Conservation (phyloP, 2,797 vertebrate species). For the Gallinago stenura region DNA sequence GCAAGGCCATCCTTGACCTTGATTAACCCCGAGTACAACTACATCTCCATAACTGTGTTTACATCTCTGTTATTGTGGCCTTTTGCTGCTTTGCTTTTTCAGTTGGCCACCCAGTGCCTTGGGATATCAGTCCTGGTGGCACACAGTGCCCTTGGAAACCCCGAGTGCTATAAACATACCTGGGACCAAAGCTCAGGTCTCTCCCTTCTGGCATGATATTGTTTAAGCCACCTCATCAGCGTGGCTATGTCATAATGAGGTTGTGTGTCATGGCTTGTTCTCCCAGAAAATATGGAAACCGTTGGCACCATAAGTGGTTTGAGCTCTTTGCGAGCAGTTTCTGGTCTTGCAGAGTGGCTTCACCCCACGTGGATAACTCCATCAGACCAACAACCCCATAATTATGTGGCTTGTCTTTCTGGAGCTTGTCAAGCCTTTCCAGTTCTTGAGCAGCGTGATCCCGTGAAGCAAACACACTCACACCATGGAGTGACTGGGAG, state of each 20-base stretch:
- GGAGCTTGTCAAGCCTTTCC: not conserved
- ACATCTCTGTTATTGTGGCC: not conserved
- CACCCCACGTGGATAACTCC: not conserved
- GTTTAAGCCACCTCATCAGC: not conserved
- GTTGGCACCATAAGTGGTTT: not conserved
- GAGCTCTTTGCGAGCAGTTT: constrained; percentile 19
- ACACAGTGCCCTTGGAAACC: accelerated
- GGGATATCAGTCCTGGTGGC: accelerated
- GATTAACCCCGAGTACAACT: not conserved
- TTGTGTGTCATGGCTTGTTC: not conserved
- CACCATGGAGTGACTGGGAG: not conserved
- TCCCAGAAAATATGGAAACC: not conserved
- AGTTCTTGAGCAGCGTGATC: not conserved
- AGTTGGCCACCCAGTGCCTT: not conserved
- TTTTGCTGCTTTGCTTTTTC: not conserved
- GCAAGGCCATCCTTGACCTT: not conserved
- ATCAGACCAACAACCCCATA: not conserved
- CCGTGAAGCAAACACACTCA: not conserved
- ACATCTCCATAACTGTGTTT: not conserved
- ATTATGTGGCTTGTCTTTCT: not conserved
- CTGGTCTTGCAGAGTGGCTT: constrained; percentile 8
- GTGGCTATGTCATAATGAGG: accelerated
- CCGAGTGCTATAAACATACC: not conserved
- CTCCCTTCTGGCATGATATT: not conserved
- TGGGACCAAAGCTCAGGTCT: not conserved